Evolutionary conservation across 2,113 vertebrate species (phyloP).

Genomic region (Phalacrocorax pelagicus): DNA sequence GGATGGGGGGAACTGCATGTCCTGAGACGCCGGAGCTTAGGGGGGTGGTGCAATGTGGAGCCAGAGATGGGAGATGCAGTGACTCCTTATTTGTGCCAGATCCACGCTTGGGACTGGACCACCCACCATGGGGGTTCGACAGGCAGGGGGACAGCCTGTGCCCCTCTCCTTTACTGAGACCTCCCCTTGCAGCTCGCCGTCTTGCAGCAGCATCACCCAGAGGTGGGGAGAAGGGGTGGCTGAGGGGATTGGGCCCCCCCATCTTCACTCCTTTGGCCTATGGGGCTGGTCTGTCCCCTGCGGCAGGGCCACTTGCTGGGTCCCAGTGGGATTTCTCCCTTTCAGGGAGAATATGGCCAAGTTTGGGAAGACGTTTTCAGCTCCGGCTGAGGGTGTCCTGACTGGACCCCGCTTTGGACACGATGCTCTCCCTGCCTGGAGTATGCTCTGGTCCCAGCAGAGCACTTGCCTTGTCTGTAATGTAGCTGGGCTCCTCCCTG

Average conservation of each 20-base stretch:
- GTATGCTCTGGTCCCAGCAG: fast-evolving
- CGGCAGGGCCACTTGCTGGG: fast-evolving
- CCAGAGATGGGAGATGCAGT: not conserved
- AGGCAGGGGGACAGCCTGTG: not conserved
- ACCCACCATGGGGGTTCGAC: not conserved
- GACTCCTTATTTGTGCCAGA: fast-evolving
- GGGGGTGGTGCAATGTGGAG: not conserved
- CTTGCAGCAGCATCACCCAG: not conserved
- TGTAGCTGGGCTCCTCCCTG: not conserved
- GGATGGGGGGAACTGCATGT: not conserved
- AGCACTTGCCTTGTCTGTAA: not conserved
- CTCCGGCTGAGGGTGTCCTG: not conserved
- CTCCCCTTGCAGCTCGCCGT: not conserved
- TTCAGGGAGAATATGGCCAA: not conserved
- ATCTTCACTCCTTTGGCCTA: not conserved
- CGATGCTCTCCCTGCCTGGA: not conserved
- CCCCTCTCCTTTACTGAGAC: not conserved
- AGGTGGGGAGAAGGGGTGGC: not conserved
- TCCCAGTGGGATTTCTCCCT: not conserved
- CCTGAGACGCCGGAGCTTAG: fast-evolving
- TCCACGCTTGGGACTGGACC: not conserved
- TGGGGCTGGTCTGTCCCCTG: not conserved
- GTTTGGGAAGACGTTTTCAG: not conserved
- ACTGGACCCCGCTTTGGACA: not conserved
- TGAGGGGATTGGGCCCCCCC: fast-evolving